Conservation (phyloP, 2,888 invertebrate genomes). For the Metallyticus violacea region DNA sequence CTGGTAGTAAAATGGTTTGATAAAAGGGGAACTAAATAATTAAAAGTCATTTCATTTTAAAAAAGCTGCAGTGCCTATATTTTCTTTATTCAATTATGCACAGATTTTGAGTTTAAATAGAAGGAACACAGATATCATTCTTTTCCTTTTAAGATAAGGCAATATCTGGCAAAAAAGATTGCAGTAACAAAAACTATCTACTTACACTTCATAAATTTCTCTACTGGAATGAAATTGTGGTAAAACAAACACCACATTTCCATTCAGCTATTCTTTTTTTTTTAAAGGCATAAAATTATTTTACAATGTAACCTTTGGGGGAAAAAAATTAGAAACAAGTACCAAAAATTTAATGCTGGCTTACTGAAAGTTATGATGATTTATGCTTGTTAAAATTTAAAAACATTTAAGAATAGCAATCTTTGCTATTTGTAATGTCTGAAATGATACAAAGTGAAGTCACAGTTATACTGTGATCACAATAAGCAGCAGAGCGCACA, state of each 20-base stretch:
- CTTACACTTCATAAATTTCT: neutral
- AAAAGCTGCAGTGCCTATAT: slow-evolving; percentile 18
- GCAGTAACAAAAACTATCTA: slow-evolving; percentile 15
- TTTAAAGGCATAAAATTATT: neutral
- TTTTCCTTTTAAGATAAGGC: slow-evolving; percentile 18
- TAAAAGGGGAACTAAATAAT: neutral
- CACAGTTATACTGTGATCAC: neutral
- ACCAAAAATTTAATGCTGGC: slow-evolving; percentile 4
- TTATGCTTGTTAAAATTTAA: slow-evolving; percentile 1
- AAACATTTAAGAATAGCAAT: slow-evolving; percentile 1
- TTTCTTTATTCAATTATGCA: neutral
- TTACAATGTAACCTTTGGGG: neutral
- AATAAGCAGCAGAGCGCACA: neutral
- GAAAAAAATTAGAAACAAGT: neutral
- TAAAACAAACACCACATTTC: neutral
- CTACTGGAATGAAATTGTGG: slow-evolving; percentile 8
- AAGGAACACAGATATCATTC: neutral
- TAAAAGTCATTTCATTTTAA: slow-evolving; percentile 6
- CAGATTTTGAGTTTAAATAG: slow-evolving; percentile 1
- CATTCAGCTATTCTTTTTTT: neutral
- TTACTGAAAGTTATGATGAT: neutral
- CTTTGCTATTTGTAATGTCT: neutral
- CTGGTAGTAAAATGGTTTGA: neutral
- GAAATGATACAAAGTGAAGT: neutral
- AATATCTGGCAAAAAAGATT: slow-evolving; percentile 24